Percentiles rank a stretch among this genome's conserved stretches.
Evolutionary conservation across 2,113 vertebrate species (phyloP).

Genomic region (Rattus rattus): DNA sequence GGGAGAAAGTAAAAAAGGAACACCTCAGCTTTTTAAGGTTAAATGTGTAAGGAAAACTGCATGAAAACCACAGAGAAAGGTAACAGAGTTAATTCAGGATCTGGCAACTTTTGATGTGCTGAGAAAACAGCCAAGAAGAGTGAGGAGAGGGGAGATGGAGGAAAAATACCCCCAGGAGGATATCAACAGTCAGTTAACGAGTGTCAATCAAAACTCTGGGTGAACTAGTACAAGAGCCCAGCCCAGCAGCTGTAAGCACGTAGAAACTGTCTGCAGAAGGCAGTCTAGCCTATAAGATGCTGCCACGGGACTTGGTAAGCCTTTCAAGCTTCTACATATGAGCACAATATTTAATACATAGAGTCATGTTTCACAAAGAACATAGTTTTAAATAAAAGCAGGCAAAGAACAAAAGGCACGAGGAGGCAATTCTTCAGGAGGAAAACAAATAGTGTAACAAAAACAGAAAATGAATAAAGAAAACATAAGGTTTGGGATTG

Average conservation of each 20-base stretch:
- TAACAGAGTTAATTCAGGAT: neutral
- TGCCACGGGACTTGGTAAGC: too few relatives aligned
- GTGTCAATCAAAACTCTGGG: neutral
- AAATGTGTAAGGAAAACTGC: neutral
- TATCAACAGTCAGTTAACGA: neutral
- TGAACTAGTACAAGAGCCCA: neutral
- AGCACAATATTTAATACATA: neutral
- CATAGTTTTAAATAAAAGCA: neutral
- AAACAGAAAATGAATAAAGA: neutral
- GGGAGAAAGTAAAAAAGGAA: neutral
- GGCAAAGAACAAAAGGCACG: neutral
- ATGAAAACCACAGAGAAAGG: neutral
- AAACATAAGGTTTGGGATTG: neutral
- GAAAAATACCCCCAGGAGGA: neutral
- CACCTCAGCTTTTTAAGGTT: neutral
- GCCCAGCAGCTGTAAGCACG: too few relatives aligned
- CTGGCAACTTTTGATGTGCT: neutral
- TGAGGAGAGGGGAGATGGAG: neutral
- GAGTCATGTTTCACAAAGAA: neutral
- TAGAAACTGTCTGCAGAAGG: neutral
- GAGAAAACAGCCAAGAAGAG: neutral
- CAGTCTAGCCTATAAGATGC: neutral
- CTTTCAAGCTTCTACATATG: neutral
- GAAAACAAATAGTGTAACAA: neutral
- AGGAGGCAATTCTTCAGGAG: neutral